Evolutionary conservation across 2,888 invertebrate species (phyloP), one percentile per base, ranked within the genome.

Genomic region (Dasysyrphus tricinctus): DNA sequence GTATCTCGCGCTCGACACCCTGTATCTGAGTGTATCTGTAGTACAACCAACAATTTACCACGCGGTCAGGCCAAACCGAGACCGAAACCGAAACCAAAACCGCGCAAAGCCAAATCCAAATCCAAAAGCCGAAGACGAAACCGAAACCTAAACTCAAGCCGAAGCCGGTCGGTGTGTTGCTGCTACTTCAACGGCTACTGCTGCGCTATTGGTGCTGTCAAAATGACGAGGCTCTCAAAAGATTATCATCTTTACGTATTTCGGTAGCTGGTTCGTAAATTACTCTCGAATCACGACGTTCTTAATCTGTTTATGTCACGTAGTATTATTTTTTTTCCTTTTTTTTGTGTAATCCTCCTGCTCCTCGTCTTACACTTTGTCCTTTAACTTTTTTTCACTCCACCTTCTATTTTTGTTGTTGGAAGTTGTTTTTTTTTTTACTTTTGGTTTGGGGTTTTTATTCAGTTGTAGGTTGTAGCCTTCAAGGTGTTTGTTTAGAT

Each of bases 241-340:
- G 80, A 85, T 88, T 81, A 85, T 85, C 84, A 88, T 85, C 88
- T 88, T 86, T 89, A 90, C 92, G 92, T 92, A 92, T 92, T 92
- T 91, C 92, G 91, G 92, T 92, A 92, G 92, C 92, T 90, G 92
- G 91, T 91, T 91, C 91, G 92, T 92, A 92, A 92, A 92, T 92
- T 92, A 92, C 92, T 89, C 90, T 90, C 88, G 88, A 89, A 89
- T 88, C 89, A 88, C 89, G 88, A 89, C 89, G 89, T 88, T 89
- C 88, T 89, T 88, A 89, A 89, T 89, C 88, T 90, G 90, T 90
- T 89, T 90, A 90, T 90, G 90, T 89, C 89, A 89, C 89, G 89
- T 90, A 89, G 89, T 88, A 88, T 89, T 88, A 88, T 88, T 87
- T 87, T 88, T 87, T 85, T 34, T 61, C 42, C 24, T 24, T 88